Evolutionary conservation across 2,797 vertebrate species (phyloP), one percentile per base, ranked within the genome.

Genomic region (Peromyscus melanophrys): DNA sequence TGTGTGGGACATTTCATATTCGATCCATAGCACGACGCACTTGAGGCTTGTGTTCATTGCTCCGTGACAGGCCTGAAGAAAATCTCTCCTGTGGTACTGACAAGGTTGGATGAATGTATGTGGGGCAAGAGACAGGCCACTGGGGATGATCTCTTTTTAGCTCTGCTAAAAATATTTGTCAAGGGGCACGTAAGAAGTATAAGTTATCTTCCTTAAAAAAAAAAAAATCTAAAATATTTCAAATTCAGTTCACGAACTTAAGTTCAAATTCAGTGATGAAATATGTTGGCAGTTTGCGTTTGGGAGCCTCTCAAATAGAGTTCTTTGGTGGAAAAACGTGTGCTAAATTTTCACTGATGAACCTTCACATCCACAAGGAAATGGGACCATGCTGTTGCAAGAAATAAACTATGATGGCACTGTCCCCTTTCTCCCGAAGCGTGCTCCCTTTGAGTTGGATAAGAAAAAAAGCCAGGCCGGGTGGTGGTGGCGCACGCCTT

Each of bases 291-390:
- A 73, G 92, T 91, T 91, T 91, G 91, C 83, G 37, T 65, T 94
- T 95, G 92, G 91, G 52, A 90, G 87, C 40, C 85, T 97, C 94
- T 92, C 82, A 95, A 94, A 95, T 75, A 96, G 94, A 97, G 76
- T 82, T 88, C 55, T 97, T 85, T 96, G 93, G 83, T 90, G 94
- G 92, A 97, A 97, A 97, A 98, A 97, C 81, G 61, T 95, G 81
- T 80, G 85, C 89, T 94, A 92, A 88, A 57, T 92, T 97, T 96
- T 95, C 49, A 77, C 83, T 19, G 0, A 46, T 92, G 85, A 93
- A 57, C 27, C 73, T 43, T 95, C 93, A 87, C 65, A 95, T 55
- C 78, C 84, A 43, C 14, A 65, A 71, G 86, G 85, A 93, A 89
- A 69, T 77, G 46, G 89, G 81, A 80, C n/a, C 34, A 13, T 81